Evolutionary conservation across 2,797 vertebrate species (phyloP).

Genomic region (Xiphophorus birchmanni): DNA sequence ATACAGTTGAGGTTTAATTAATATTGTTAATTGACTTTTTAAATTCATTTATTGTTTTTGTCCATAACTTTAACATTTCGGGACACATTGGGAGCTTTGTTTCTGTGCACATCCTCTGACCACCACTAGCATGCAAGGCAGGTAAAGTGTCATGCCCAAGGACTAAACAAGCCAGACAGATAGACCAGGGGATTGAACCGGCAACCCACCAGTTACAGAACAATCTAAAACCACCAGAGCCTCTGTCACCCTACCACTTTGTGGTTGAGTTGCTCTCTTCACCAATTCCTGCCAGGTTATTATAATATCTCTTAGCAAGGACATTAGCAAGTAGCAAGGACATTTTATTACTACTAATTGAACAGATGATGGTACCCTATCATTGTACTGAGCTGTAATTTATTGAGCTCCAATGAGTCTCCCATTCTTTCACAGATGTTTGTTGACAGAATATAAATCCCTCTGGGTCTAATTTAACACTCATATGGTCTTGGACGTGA

Average conservation of each 20-base stretch:
- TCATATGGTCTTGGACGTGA: neutral
- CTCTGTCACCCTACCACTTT: neutral
- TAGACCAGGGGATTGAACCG: too few species aligned
- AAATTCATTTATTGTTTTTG: too few species aligned
- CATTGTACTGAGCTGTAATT: neutral
- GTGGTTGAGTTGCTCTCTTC: neutral
- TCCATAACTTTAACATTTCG: too few species aligned
- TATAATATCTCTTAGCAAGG: too few species aligned
- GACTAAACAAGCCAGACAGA: too few species aligned
- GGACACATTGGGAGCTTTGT: too few species aligned
- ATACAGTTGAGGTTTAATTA: too few species aligned
- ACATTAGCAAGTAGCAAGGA: neutral
- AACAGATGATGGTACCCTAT: neutral
- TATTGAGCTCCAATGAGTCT: neutral
- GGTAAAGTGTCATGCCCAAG: too few species aligned
- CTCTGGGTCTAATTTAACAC: neutral
- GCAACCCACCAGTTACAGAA: too few species aligned
- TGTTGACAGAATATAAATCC: neutral
- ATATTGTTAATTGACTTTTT: too few species aligned
- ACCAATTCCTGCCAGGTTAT: neutral
- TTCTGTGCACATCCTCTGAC: neutral
- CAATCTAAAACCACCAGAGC: too few species aligned
- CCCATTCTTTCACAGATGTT: neutral
- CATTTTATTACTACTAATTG: neutral
- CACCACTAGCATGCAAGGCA: too few species aligned